phyloP scores from a whole-genome alignment of 2,888 invertebrate species.

The Microctonus aethiopoides region DNA sequence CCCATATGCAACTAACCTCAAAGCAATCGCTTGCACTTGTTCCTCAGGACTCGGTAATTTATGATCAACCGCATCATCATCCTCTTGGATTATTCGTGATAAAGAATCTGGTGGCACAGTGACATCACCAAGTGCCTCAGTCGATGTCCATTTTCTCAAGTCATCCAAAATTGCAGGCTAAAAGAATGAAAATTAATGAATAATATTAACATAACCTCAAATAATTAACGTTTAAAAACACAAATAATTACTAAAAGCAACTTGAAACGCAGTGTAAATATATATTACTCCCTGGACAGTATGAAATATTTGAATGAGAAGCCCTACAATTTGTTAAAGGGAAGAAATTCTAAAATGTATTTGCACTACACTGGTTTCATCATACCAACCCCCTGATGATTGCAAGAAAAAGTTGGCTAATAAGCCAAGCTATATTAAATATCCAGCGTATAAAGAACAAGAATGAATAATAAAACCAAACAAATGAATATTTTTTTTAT shows the following conservation, averaged over 20 bases:
- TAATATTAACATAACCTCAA: not conserved
- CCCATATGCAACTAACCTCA: conserved; percentile 77
- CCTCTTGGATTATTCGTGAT: conserved; percentile 73
- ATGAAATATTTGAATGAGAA: conserved; percentile 43
- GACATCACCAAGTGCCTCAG: conserved; percentile 83
- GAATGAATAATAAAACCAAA: too few relatives aligned
- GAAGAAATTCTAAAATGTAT: conserved; percentile 58
- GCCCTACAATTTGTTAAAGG: conserved; percentile 44
- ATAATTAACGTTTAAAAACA: not conserved
- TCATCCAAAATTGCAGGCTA: conserved; percentile 86
- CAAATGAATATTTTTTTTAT: too few relatives aligned
- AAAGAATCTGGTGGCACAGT: conserved; percentile 84
- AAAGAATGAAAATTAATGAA: conserved; percentile 45
- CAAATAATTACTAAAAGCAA: not conserved
- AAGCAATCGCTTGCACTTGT: conserved; percentile 83
- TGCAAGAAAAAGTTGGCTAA: too few relatives aligned
- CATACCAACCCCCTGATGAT: too few relatives aligned
- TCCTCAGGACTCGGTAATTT: conserved; percentile 89
- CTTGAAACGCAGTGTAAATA: conserved; percentile 9
- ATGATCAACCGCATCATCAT: conserved; percentile 82
- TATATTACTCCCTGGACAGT: conserved; percentile 18
- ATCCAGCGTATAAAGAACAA: too few relatives aligned
- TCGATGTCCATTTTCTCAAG: conserved; percentile 86
- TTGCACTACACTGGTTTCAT: too few relatives aligned
- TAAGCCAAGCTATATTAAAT: too few relatives aligned